Conservation (phyloP, 2,113 vertebrate genomes). For the Sebastes schlegelii region DNA sequence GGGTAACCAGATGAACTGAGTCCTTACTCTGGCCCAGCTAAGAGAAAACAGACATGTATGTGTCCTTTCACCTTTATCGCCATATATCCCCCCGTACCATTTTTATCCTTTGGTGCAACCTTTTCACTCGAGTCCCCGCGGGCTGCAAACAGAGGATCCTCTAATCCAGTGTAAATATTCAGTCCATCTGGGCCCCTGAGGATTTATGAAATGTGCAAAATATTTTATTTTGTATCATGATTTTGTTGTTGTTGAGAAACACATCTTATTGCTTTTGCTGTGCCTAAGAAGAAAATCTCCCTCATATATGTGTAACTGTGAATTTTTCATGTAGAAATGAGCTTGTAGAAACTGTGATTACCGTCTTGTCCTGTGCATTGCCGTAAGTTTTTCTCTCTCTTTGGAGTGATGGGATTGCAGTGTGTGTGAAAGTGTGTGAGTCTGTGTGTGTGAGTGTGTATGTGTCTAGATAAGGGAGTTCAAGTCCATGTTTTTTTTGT, state of each 20-base stretch:
- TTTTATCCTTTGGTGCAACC: constrained; percentile 1
- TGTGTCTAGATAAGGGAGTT: constrained; percentile 58
- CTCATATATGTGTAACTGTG: constrained; percentile 70
- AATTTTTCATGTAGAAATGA: constrained; percentile 72
- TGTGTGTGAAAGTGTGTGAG: constrained; percentile 25
- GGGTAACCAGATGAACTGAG: constrained; percentile 66
- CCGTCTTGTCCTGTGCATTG: constrained; percentile 78
- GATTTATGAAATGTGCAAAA: constrained; percentile 60
- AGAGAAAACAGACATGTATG: constrained; percentile 28
- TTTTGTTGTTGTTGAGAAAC: constrained; percentile 58
- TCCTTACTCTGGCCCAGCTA: constrained; percentile 50
- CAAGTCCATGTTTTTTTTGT: constrained; percentile 73
- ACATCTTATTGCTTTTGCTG: constrained; percentile 75
- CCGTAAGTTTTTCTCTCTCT: constrained; percentile 62
- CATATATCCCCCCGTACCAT: constrained; percentile 2
- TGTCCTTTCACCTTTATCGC: constrained; percentile 18
- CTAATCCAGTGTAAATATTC: constrained; percentile 62
- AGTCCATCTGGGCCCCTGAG: constrained; percentile 53
- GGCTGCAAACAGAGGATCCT: constrained; percentile 12
- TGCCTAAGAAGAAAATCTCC: constrained; percentile 75
- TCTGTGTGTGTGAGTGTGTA: neutral
- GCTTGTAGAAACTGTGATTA: constrained; percentile 78
- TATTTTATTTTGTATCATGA: constrained; percentile 59
- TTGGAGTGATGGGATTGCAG: constrained; percentile 28
- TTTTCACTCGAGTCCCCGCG: constrained; percentile 26